Base-by-base conservation (phyloP, 2,888 invertebrate genomes). In the Epiblema foenella region DNA sequence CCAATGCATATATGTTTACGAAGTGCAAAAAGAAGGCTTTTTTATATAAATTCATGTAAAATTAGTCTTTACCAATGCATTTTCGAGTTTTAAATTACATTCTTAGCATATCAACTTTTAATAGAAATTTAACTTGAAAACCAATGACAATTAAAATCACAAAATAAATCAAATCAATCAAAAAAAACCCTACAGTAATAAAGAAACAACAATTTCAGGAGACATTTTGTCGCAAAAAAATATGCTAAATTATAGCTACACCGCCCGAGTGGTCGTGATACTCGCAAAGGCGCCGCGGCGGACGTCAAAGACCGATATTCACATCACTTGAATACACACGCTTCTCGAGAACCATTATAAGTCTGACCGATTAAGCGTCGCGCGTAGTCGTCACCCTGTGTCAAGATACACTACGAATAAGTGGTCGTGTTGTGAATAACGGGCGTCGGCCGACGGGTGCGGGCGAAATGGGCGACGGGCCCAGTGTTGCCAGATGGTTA, bases 231-330 rank as follows among this genome's bases (percentile, higher is more conserved):
- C 29, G 17, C 29, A 15, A 64, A 58, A 42, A n/a, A 4, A 52
- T 24, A 68, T 54, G 29, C 59, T 68, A 68, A 65, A 63, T 20
- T 72, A 60, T 74, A 69, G 56, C 57, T 72, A 73, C 68, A 33
- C 33, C 65, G 73, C 59, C 71, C 73, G 63, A 71, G 72, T 74
- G 77, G 73, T 73, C 77, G 76, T 77, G 78, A 78, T 79, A 77
- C 76, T 77, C 72, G 74, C 58, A 20, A n/a, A 70, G 72, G 73
- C 51, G 62, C 46, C 60, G 46, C 20, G 11, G 20, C 52, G 52
- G 12, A 71, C 68, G 46, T 12, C 49, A 49, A 33, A 33, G 9
- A 33, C 33, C 33, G 33, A 33, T 33, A 33, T 33, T 33, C 33
- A 7, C 33, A 33, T 5, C 9, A 33, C 5, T 33, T 33, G n/a